A percentile compares a stretch with the other conserved stretches of the same genome.
Conservation (phyloP, 2,113 vertebrate species). For the Limanda limanda region DNA sequence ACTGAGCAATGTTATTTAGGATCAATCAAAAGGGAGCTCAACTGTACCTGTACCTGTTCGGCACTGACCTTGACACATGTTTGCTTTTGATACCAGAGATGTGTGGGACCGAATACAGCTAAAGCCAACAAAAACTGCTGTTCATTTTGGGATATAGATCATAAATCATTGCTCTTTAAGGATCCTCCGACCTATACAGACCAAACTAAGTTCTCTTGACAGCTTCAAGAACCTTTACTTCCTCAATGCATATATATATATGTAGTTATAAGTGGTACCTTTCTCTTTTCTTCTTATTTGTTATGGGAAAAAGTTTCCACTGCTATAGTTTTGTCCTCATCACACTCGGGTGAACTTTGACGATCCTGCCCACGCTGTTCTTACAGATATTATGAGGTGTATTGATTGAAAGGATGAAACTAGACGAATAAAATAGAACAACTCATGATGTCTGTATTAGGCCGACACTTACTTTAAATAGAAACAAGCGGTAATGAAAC, state of each 20-base stretch:
- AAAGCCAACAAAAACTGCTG: neutral
- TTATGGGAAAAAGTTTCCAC: neutral
- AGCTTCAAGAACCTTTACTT: no score
- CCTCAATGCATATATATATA: neutral
- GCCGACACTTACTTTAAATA: neutral
- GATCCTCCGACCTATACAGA: no score
- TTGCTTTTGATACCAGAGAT: constrained; percentile 8
- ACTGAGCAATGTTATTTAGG: neutral
- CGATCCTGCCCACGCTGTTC: neutral
- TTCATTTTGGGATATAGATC: constrained; percentile 1
- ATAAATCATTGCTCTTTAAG: neutral
- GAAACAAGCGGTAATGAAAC: no score
- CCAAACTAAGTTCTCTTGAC: no score
- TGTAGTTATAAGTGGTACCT: no score
- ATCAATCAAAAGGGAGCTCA: constrained; percentile 21
- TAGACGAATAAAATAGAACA: neutral
- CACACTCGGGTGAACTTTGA: no score
- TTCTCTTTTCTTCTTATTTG: neutral
- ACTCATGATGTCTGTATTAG: neutral
- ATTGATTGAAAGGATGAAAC: neutral
- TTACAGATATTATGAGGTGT: neutral
- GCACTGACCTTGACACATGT: constrained; percentile 4
- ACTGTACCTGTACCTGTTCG: neutral
- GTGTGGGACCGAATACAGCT: neutral
- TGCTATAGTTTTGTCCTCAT: neutral